phyloP scores from a whole-genome alignment of 2,888 invertebrate genomes.

The Volucella zonaria region DNA sequence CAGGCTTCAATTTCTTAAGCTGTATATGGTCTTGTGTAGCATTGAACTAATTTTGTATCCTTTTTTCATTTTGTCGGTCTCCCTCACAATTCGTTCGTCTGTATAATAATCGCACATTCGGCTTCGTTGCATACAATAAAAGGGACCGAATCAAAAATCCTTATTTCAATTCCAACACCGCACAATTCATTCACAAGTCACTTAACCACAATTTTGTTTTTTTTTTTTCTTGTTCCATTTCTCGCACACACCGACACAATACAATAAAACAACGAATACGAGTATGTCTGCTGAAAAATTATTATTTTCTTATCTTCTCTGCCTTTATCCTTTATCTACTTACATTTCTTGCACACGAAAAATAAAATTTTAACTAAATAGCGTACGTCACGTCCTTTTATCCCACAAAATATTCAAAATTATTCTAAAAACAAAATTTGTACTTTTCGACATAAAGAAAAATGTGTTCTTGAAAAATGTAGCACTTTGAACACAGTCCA shows the following conservation, averaged over 20 bases:
- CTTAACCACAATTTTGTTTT: conserved; percentile 22
- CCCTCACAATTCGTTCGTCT: too few species aligned
- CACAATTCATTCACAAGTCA: background rate
- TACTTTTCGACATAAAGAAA: conserved; percentile 24
- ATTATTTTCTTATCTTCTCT: background rate
- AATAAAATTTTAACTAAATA: conserved; percentile 31
- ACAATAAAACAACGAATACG: background rate
- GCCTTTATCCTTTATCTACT: conserved; percentile 40
- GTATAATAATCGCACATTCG: background rate
- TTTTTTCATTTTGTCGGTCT: too few species aligned
- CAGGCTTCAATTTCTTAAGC: too few species aligned
- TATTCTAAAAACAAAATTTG: conserved; percentile 49
- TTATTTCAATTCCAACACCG: background rate
- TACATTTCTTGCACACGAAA: conserved; percentile 62
- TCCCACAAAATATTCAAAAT: conserved; percentile 22
- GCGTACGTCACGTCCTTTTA: background rate
- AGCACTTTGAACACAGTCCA: conserved; percentile 52
- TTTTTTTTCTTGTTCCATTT: conserved; percentile 3
- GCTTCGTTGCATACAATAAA: too few species aligned
- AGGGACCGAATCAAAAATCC: too few species aligned
- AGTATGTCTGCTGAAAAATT: conserved; percentile 4
- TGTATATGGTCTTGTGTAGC: too few species aligned
- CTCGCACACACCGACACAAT: background rate
- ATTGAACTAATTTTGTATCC: too few species aligned
- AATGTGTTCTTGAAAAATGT: conserved; percentile 7